Evolutionary conservation across 2,113 vertebrate species (phyloP), one percentile per base, ranked within the genome.

Genomic region (Enhydra lutris): DNA sequence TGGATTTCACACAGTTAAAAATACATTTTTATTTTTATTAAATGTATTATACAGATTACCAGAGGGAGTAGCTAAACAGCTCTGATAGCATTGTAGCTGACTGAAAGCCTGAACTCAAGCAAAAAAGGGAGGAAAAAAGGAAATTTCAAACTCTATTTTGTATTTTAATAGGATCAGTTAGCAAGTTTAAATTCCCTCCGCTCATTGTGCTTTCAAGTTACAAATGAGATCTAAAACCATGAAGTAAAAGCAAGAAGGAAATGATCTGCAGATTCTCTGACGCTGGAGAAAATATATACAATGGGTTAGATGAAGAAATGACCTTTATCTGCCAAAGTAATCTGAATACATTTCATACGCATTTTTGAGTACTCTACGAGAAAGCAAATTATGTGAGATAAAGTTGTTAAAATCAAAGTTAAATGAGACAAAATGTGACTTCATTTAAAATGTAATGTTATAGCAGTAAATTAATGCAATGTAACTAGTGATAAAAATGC

Each of bases 341-440:
- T 97, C 82, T 93, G 34, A 98, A 97, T 97, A 84, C 79, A 91
- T 95, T 92, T 90, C 74, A 90, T 76, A 67, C 31, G 74, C 34
- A 83, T 94, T 97, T 98, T 94, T 82, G 47, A 95, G 23, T 92
- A 93, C 76, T 91, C 81, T 91, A 86, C 6, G 83, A 93, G 71
- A 96, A 88, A 92, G 67, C 23, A 98, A 97, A 97, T 91, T 96
- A 94, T 61, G 57, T 76, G 67, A 95, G 47, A 84, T 83, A 84
- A 93, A 95, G 71, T 74, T 92, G 57, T 95, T 98, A 69, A 94
- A 91, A 98, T 98, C 97, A 98, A 98, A 98, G 98, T 97, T 96
- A 95, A 96, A 97, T 93, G 84, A 98, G 94, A 90, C 47, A 98
- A 97, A 96, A 96, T 98, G 97, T 97, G 96, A 98, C 92, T 98